Evolutionary conservation across 2,888 invertebrate genomes (phyloP), one percentile per base, ranked within the genome.

Genomic region (Schrankia costaestrigalis): DNA sequence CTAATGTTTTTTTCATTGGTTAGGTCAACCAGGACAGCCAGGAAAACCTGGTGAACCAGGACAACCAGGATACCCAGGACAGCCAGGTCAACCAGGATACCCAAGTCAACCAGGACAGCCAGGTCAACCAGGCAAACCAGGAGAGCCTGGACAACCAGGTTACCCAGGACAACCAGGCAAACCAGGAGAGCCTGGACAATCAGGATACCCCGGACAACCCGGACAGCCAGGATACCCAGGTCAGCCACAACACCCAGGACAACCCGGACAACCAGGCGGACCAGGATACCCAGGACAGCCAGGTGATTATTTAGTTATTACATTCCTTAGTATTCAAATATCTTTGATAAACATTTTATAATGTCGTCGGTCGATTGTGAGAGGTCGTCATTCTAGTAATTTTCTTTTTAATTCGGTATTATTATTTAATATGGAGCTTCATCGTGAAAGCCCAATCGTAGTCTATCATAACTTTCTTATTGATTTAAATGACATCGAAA

Each of bases 21-120:
- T 91, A 0, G 40, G 37, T 5, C 14, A 41, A 0, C 36, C 44
- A n/a, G n/a, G n/a, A n/a, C n/a, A n/a, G n/a, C n/a, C n/a, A n/a
- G n/a, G n/a, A n/a, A n/a, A n/a, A n/a, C n/a, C n/a, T n/a, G n/a
- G n/a, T n/a, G n/a, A n/a, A n/a, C n/a, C n/a, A n/a, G n/a, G n/a
- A n/a, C n/a, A n/a, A n/a, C n/a, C n/a, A 0, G 34, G 34, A 7
- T 8, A 29, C 1, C 27, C 28, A n/a, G 35, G 35, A 3, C 9
- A 31, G 3, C 31, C 29, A 9, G 39, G 39, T 0, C 2, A 22
- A n/a, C 35, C 35, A 19, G 35, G 35, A 18, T 14, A 34, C 35
- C 7, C n/a, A n/a, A n/a, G n/a, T n/a, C n/a, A n/a, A n/a, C n/a
- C n/a, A n/a, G 35, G 35, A 9, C 21, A 36, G 6, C 26, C 35